Base-by-base conservation (phyloP, 2,888 invertebrate genomes). In the Aphrophora alni region DNA sequence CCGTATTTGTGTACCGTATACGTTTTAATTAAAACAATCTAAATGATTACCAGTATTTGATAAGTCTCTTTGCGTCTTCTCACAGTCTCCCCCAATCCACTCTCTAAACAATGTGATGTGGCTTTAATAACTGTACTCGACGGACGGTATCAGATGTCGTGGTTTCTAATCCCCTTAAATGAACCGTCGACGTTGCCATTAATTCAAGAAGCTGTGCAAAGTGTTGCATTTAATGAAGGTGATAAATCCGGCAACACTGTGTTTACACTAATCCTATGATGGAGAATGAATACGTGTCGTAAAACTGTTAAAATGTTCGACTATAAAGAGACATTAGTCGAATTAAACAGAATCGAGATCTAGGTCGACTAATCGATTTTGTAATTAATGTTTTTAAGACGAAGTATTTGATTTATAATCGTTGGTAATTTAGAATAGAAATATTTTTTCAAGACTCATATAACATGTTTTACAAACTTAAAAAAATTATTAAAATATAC, bases 201-300 rank as follows among this genome's bases (percentile, higher is more conserved):
- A 59, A 59, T 21, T 59, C 21, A 59, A 59, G 59, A 44, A 44
- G 44, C 59, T 59, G n/a, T 21, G 21, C 21, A 21, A 21, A 59
- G 59, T 59, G 59, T 21, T 59, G 59, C 21, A 21, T 59, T 21
- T 59, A 59, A 59, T 59, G 59, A 4, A n/a, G 59, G 59, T 7
- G n/a, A 59, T 59, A 59, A 59, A 59, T 59, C 59, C 21, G 59
- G 59, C 59, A 59, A 59, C 59, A 59, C 21, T 59, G 59, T 59
- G n/a, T 33, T 33, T 59, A 59, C 59, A 59, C 21, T 59, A 21
- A 59, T 59, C 59, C n/a, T 21, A 4, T 3, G 7, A 14, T 59
- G 21, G 1, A 59, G 21, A 59, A 59, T 59, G 21, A 59, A 59
- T 59, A 59, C 2, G 14, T 3, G 59, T 1, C 59, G 12, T 21